Base-by-base conservation (phyloP, 2,797 vertebrate genomes). In the Delichon dasypus region DNA sequence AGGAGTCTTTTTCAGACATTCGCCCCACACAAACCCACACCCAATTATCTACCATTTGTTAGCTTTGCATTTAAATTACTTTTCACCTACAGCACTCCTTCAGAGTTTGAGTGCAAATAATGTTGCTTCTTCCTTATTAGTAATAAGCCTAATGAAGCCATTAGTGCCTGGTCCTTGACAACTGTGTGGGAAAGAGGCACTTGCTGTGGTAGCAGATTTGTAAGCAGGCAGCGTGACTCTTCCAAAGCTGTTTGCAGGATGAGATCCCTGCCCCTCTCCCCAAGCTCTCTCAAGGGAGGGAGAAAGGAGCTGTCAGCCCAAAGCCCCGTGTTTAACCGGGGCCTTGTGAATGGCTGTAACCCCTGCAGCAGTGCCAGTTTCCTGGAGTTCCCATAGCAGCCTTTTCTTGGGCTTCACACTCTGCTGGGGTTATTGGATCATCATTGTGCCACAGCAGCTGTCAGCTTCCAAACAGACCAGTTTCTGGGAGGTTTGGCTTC, bases 231-330 rank as follows among this genome's bases (percentile, higher is more conserved):
- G 44, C 0, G 0, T 48, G 76, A 65, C 70, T 80, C 47, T 55
- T 70, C 54, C 44, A 55, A 58, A 92, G 80, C 74, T 85, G 80
- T 75, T 78, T 54, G 40, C 60, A 75, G 76, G 47, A 51, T 40
- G 53, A 68, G 36, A 54, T 81, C 36, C 55, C 74, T 81, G 62
- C 60, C 73, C 38, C 25, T 74, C 21, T 94, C 70, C 58, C 40
- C 62, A 62, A 1, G 26, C 65, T 55, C 65, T 60, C 65, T 30
- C 15, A 8, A 54, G 29, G 60, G 50, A 54, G 55, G 42, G 29
- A 90, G 58, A 94, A 94, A 81, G 53, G 67, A 90, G 73, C 62
- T 94, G 83, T 93, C 73, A 75, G 58, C 44, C 61, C 36, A 72
- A 88, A 85, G 62, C 10, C 40, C 48, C 0, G 0, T 40, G 51